Conservation (phyloP, 2,797 vertebrate species). For the Bradypodion ventrale region DNA sequence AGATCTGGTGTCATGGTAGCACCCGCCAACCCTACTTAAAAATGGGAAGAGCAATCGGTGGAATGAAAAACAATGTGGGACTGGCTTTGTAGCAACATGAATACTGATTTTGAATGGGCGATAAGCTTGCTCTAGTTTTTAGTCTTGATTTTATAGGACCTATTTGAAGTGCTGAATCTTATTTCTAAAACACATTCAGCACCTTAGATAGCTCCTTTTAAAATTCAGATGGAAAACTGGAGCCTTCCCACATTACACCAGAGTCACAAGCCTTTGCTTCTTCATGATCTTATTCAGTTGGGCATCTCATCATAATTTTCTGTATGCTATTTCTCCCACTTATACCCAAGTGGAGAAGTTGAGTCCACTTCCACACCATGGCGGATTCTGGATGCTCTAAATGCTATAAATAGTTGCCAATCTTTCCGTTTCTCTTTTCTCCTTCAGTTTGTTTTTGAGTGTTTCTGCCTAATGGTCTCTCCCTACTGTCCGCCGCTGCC, state of each 20-base stretch:
- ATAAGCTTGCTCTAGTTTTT: too few relatives aligned
- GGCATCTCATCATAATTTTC: not conserved
- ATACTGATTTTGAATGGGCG: too few relatives aligned
- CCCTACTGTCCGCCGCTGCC: not conserved
- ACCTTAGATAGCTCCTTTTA: too few relatives aligned
- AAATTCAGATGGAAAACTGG: too few relatives aligned
- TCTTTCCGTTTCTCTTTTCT: not conserved
- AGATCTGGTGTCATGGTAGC: not conserved
- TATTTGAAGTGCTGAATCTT: too few relatives aligned
- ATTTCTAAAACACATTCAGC: too few relatives aligned
- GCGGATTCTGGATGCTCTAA: not conserved
- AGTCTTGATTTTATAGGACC: too few relatives aligned
- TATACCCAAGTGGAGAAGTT: not conserved
- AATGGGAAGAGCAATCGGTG: not conserved
- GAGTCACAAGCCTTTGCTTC: too few relatives aligned
- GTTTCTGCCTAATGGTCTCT: constrained; percentile 17
- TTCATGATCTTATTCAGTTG: not conserved
- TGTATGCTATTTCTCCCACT: not conserved
- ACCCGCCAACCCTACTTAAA: not conserved
- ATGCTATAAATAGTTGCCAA: not conserved
- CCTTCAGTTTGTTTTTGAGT: not conserved
- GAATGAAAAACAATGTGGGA: not conserved
- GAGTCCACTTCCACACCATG: not conserved
- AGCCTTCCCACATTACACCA: too few relatives aligned
- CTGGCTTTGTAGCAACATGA: not conserved